These are phyloP conservation scores for Gallinago undulata DNA, from an alignment of 2,113 vertebrate species.

Conservation along the genomic window DNA sequence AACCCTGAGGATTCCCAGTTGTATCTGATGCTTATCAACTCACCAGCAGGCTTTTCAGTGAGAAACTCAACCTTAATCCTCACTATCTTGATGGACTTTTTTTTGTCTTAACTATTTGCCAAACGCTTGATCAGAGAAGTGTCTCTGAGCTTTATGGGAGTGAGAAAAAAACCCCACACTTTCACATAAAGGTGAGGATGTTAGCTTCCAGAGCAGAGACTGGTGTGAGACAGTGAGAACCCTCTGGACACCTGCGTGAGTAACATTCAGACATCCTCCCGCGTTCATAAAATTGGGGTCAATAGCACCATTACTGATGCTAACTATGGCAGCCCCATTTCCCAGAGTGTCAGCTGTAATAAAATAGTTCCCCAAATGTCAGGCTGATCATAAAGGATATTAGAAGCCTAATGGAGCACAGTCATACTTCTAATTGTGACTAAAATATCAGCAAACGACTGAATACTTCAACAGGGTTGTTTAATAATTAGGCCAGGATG, in stretches of 20 bases:
- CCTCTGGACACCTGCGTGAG: not conserved
- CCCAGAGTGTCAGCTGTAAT: slow-evolving; percentile 27
- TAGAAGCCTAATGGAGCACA: slow-evolving; percentile 60
- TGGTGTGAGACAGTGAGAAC: not conserved
- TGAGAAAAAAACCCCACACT: not conserved
- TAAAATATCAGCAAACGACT: slow-evolving; percentile 59
- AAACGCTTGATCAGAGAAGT: not conserved
- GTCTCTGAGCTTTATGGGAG: not conserved
- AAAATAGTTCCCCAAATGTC: slow-evolving; percentile 59
- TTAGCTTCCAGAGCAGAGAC: not conserved
- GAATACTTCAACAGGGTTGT: slow-evolving; percentile 35
- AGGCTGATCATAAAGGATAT: slow-evolving; percentile 51
- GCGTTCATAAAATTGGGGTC: slow-evolving; percentile 41
- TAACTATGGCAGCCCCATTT: slow-evolving; percentile 28
- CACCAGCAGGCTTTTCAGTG: not conserved
- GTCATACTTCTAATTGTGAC: slow-evolving; percentile 63
- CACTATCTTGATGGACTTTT: not conserved
- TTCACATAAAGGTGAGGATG: not conserved
- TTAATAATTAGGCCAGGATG: slow-evolving; percentile 55
- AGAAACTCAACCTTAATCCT: not conserved
- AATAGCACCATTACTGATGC: slow-evolving; percentile 33
- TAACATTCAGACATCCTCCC: not conserved
- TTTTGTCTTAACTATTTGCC: not conserved
- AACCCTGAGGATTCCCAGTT: not conserved
- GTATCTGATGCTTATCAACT: not conserved